Evolutionary conservation across 2,888 invertebrate species (phyloP).

Genomic region (Harpagoxenus sublaevis): DNA sequence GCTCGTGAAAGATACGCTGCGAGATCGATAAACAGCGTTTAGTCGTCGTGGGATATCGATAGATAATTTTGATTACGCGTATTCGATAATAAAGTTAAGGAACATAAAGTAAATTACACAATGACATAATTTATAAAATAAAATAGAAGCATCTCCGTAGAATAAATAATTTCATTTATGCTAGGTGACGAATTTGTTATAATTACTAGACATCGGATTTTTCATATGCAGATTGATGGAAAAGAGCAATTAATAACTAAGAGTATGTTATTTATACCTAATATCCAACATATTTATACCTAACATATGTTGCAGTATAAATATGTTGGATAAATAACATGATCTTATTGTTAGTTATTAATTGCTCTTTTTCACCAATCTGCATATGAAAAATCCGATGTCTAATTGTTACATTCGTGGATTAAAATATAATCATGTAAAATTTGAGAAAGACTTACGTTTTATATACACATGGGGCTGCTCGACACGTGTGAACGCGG

Average conservation of each 20-base stretch:
- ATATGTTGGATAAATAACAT: no score
- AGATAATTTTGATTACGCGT: neutral
- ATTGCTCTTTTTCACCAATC: no score
- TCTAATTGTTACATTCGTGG: neutral
- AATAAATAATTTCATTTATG: neutral
- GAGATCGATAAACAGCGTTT: conserved; percentile 26
- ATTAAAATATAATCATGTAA: neutral
- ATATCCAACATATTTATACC: no score
- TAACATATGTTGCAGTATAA: no score
- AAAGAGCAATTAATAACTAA: no score
- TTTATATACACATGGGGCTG: conserved; percentile 47
- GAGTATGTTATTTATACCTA: no score
- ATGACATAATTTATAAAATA: neutral
- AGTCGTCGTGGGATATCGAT: neutral
- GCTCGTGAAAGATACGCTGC: conserved; percentile 9
- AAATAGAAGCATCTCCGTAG: neutral
- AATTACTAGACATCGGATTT: no score
- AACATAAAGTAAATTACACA: no score
- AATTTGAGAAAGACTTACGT: neutral
- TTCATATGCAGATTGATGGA: no score
- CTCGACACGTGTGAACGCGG: conserved; percentile 59
- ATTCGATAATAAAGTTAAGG: neutral
- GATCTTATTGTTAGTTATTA: no score
- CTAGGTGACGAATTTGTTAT: neutral
- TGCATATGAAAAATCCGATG: no score